Percentiles rank a stretch among this genome's conserved stretches.
phyloP scores from a whole-genome alignment of 2,113 vertebrate species.

The Xiphophorus couchianus region DNA sequence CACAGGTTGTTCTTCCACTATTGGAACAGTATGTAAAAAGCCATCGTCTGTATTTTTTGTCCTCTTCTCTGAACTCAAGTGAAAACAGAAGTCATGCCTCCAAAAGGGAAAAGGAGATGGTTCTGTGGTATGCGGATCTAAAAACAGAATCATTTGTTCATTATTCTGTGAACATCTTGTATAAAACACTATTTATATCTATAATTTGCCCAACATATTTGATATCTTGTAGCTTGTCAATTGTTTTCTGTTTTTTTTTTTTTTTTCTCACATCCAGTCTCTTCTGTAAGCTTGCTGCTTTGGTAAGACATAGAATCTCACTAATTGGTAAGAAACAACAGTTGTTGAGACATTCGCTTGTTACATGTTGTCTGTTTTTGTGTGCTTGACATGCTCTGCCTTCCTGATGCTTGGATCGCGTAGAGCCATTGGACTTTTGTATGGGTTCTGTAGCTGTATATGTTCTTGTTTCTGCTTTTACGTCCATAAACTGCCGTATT shows the following conservation, averaged over 20 bases:
- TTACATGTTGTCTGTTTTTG: neutral
- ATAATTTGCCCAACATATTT: neutral
- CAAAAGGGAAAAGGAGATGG: slow-evolving; percentile 96
- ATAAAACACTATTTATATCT: neutral
- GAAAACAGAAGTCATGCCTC: slow-evolving; percentile 86
- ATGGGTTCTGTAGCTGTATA: neutral
- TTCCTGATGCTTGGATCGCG: neutral
- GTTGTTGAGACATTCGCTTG: neutral
- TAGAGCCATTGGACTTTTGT: neutral
- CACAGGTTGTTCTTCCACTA: slow-evolving; percentile 91
- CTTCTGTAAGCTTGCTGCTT: slow-evolving; percentile 77
- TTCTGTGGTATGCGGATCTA: slow-evolving; percentile 85
- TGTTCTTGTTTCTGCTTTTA: neutral
- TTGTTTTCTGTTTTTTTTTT: neutral
- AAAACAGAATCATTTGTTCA: neutral
- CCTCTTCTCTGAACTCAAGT: slow-evolving; percentile 82
- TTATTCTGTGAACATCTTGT: neutral
- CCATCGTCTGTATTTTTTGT: slow-evolving; percentile 89
- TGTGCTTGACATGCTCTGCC: neutral
- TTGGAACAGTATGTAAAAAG: slow-evolving; percentile 94
- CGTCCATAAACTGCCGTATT: neutral
- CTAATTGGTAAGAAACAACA: slow-evolving; percentile 74
- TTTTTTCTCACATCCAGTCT: slow-evolving; percentile 64
- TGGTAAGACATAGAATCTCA: slow-evolving; percentile 70
- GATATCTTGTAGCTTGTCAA: neutral